phyloP scores from a whole-genome alignment of 1,140 invertebrate species.

The Drosophila ficusphila region DNA sequence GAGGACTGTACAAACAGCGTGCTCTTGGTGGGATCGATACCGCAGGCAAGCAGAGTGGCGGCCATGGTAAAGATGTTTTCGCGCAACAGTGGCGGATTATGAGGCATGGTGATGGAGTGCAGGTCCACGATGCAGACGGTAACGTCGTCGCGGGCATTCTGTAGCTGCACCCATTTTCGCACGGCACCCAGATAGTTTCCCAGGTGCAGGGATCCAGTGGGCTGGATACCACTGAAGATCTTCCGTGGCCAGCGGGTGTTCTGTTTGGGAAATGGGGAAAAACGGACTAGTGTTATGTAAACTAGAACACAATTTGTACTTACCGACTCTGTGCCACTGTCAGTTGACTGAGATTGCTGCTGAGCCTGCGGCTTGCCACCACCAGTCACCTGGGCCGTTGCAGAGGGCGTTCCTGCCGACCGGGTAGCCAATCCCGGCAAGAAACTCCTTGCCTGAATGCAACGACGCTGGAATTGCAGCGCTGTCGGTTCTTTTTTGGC shows the following conservation, averaged over 20 bases:
- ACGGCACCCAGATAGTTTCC: conserved; percentile 99
- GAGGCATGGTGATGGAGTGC: conserved; percentile 95
- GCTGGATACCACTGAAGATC: conserved; percentile 97
- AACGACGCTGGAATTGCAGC: not conserved
- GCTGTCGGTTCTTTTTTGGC: not conserved
- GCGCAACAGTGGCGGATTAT: conserved; percentile 89
- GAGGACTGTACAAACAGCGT: conserved; percentile 96
- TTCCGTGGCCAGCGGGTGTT: conserved; percentile 84
- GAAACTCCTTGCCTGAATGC: not conserved
- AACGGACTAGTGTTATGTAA: conserved; percentile 30
- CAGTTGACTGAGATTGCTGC: not conserved
- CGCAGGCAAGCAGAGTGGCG: conserved; percentile 95
- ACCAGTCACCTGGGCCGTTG: conserved; percentile 9
- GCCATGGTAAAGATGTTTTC: conserved; percentile 91
- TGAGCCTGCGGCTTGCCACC: conserved; percentile 3
- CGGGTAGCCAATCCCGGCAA: not conserved
- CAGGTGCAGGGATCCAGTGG: conserved; percentile 96
- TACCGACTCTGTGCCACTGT: not conserved
- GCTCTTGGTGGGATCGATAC: conserved; percentile 92
- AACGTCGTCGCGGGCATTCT: conserved; percentile 89
- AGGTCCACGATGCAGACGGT: conserved; percentile 96
- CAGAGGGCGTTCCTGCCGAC: not conserved
- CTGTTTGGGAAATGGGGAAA: not conserved
- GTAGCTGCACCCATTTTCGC: conserved; percentile 93
- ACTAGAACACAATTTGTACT: not conserved